phyloP scores from a whole-genome alignment of 37 sponge, comb jelly and placozoan genomes.

The Aplysina aerophoba region DNA sequence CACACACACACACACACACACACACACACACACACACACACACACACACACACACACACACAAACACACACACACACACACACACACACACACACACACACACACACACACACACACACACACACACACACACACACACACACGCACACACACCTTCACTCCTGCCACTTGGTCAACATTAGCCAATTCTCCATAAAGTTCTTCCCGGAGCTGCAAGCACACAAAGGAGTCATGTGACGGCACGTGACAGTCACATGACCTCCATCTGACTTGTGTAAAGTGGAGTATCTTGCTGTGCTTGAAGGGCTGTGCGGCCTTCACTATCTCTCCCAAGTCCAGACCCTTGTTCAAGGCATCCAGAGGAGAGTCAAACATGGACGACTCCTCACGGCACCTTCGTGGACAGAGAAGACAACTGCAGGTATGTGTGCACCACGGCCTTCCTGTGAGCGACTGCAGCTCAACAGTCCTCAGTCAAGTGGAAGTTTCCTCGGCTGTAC shows the following conservation, averaged over 20 bases:
- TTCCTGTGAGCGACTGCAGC: too few species aligned
- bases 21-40: too few species aligned
- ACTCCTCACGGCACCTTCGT: slow-evolving; percentile 1
- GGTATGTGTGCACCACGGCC: background rate
- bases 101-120: too few species aligned
- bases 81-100: too few species aligned
- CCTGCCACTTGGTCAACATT: slow-evolving; percentile 44
- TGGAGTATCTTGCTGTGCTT: slow-evolving; percentile 1
- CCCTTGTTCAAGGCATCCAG: slow-evolving; percentile 44
- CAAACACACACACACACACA: too few species aligned
- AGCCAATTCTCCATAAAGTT: slow-evolving; percentile 52
- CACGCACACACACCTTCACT: slow-evolving; percentile 38
- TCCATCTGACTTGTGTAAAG: background rate
- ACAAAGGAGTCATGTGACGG: background rate
- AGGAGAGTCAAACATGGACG: slow-evolving; percentile 8
- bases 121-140: too few species aligned
- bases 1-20: too few species aligned
- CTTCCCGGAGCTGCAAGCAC: slow-evolving; percentile 43
- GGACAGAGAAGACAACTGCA: background rate
- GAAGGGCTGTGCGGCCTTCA: slow-evolving; percentile 1
- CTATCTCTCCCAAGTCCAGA: background rate
- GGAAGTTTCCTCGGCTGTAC: too few species aligned
- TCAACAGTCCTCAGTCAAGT: too few species aligned
- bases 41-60: too few species aligned
- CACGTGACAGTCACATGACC: background rate